Evolutionary conservation across 2,888 invertebrate species (phyloP), one percentile per base, ranked within the genome.

Genomic region (Drosophila pseudotakahashii): DNA sequence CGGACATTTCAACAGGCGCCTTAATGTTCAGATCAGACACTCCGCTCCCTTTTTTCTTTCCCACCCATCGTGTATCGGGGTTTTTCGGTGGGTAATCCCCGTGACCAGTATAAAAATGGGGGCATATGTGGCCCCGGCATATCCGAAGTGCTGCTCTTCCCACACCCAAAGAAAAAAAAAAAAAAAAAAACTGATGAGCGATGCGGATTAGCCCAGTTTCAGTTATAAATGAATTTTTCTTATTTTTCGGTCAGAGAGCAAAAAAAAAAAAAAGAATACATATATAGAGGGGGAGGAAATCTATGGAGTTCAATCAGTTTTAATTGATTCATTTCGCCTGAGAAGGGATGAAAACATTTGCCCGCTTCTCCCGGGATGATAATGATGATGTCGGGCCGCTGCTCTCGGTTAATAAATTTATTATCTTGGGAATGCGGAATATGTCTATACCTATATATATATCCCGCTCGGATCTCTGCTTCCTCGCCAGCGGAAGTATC

Each of bases 281-380:
- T 13, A 42, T 42, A 19, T 42, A 13, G 16, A 16, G 47, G 14
- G 39, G 47, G 39, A 48, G 48, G 41, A 32, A 88, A 86, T 89
- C 89, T 88, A 89, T 85, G 75, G 67, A 85, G 79, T 89, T 90
- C 87, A 90, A 88, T 89, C 90, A 89, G 86, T 79, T 90, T 89
- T 89, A 90, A 89, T 90, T 90, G 91, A 87, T 90, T 85, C 88
- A 89, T 81, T 90, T 89, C 62, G 74, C 19, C 36, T n/a, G 23
- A 10, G 39, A 45, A 30, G 51, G 47, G 26, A 26, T 55, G 48
- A 42, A 47, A 47, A 45, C 30, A 42, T 32, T 23, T 63, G 67
- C 72, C 60, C 63, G 64, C 67, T 68, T 50, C 62, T 16, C 16
- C 11, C 14, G 58, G 58, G 60, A 71, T 87, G 60, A 71, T 87